A percentile compares a stretch with the other conserved stretches of the same genome.
phyloP scores from a whole-genome alignment of 1,140 invertebrate genomes.

The Dreissena polymorpha region DNA sequence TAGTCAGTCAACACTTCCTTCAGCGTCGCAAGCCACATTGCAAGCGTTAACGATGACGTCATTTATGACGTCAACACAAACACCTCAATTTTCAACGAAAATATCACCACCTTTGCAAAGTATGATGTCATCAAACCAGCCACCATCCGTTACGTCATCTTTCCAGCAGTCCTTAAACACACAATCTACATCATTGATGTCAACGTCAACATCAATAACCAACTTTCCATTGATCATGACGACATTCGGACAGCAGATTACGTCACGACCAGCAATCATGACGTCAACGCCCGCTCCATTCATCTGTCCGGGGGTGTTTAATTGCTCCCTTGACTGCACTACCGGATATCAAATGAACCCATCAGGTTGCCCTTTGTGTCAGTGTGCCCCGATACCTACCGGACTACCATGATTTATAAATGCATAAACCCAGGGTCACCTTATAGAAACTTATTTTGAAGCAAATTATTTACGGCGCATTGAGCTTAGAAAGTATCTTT shows the following conservation, averaged over 20 bases:
- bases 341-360: constrained; percentile 18
- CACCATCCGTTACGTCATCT: no score
- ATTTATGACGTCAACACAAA: no score
- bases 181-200: not conserved
- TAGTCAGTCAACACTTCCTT: no score
- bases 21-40: no score
- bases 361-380: constrained; percentile 17
- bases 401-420: constrained; percentile 17
- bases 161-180: not conserved
- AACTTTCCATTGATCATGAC: constrained; percentile 13
- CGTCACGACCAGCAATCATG: not conserved
- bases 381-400: constrained; percentile 31
- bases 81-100: no score
- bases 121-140: no score
- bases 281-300: constrained; percentile 17
- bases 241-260: not conserved
- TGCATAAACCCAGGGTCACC: no score
- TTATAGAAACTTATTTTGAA: no score
- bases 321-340: constrained; percentile 18
- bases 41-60: no score
- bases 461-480: no score
- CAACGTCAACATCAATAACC: constrained; percentile 2
- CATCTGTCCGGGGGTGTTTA: constrained; percentile 22
- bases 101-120: no score
- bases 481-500: no score